Conservation (phyloP, 2,888 invertebrate genomes). For the Chelonus formosanus region DNA sequence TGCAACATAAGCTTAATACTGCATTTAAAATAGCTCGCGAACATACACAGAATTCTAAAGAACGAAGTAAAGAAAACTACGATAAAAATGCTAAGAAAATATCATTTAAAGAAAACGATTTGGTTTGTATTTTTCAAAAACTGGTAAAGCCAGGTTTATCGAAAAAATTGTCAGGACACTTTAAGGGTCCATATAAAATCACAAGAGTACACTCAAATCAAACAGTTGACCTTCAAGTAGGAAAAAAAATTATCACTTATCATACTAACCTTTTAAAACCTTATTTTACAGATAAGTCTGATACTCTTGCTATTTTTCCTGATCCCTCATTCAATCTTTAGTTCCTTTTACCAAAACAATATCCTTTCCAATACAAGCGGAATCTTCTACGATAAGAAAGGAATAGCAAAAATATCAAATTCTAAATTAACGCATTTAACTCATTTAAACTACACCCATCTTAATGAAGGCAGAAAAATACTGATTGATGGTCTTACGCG, state of each 20-base stretch:
- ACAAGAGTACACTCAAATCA: slow-evolving; percentile 30
- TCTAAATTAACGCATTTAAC: slow-evolving; percentile 15
- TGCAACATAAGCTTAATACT: too few relatives aligned
- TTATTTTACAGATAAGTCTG: slow-evolving; percentile 28
- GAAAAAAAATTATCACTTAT: slow-evolving; percentile 29
- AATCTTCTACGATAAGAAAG: slow-evolving; percentile 34
- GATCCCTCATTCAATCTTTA: neutral
- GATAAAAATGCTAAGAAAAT: too few relatives aligned
- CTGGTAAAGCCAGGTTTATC: neutral
- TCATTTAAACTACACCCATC: too few relatives aligned
- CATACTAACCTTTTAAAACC: slow-evolving; percentile 35
- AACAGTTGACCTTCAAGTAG: slow-evolving; percentile 32
- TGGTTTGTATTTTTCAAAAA: slow-evolving; percentile 31
- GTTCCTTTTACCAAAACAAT: neutral
- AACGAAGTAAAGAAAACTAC: too few relatives aligned
- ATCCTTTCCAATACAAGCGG: slow-evolving; percentile 23
- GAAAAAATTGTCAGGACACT: slow-evolving; percentile 20
- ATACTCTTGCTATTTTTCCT: slow-evolving; percentile 11
- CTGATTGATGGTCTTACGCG: too few relatives aligned
- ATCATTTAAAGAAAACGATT: slow-evolving; percentile 37
- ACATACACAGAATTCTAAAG: too few relatives aligned
- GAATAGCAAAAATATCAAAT: slow-evolving; percentile 27
- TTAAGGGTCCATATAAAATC: slow-evolving; percentile 37
- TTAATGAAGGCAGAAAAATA: too few relatives aligned
- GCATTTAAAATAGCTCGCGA: too few relatives aligned